Evolutionary conservation across 2,113 vertebrate genomes (phyloP).

Genomic region (Dinomys branickii): DNA sequence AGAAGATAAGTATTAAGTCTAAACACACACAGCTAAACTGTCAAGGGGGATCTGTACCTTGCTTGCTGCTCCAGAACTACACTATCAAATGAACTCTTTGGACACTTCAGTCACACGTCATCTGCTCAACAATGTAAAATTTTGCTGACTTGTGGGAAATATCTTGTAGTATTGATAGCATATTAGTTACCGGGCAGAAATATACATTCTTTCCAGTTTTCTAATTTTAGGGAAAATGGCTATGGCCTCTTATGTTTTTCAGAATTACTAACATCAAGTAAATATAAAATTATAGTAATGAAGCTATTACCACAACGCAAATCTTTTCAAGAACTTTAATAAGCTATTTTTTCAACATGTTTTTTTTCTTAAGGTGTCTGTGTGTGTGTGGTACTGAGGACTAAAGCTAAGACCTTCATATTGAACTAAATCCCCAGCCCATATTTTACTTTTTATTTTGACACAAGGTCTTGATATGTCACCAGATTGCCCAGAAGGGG

Average conservation of each 20-base stretch:
- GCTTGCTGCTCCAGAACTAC: background rate
- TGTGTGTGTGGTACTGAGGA: background rate
- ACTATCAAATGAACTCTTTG: background rate
- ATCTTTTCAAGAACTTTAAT: background rate
- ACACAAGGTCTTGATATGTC: background rate
- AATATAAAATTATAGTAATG: background rate
- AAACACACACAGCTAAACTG: background rate
- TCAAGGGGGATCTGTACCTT: background rate
- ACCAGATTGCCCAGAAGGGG: background rate
- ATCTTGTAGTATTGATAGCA: background rate
- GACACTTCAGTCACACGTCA: background rate
- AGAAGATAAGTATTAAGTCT: background rate
- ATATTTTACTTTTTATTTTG: background rate
- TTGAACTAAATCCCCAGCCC: background rate
- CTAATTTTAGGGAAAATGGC: background rate
- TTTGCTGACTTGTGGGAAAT: background rate
- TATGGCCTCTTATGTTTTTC: conserved; percentile 5
- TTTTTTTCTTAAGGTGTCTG: background rate
- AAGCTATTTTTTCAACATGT: background rate
- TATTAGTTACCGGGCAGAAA: background rate
- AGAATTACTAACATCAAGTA: background rate
- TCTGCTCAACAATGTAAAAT: background rate
- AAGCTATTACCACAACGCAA: background rate
- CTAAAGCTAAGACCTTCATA: background rate
- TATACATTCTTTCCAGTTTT: background rate